Conservation (phyloP, 1,140 invertebrate genomes). For the Hydropsyche tenuis region DNA sequence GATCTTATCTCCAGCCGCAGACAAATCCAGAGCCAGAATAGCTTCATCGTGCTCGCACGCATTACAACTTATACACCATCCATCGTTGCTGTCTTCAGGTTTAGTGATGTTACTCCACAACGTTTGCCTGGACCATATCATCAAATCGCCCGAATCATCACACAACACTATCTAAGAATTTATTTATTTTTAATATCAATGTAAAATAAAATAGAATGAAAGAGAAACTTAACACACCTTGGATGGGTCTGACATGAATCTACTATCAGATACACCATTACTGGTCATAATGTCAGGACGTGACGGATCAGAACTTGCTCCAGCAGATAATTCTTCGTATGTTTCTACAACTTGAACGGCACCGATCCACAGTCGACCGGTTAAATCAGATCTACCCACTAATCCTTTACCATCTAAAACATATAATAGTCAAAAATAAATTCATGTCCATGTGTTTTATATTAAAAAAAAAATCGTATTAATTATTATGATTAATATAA, state of each 20-base stretch:
- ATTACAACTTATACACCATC: slow-evolving; percentile 54
- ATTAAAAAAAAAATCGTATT: slow-evolving; percentile 6
- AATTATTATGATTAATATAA: no score
- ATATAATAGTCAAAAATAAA: no score
- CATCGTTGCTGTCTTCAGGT: slow-evolving; percentile 19
- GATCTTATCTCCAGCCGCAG: slow-evolving; percentile 52
- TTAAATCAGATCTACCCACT: slow-evolving; percentile 58
- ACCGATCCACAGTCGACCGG: slow-evolving; percentile 59
- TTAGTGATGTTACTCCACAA: slow-evolving; percentile 53
- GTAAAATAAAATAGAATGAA: slow-evolving; percentile 6
- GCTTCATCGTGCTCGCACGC: slow-evolving; percentile 58
- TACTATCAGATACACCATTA: slow-evolving; percentile 57
- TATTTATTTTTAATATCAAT: not conserved
- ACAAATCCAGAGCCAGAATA: slow-evolving; percentile 54
- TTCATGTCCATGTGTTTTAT: no score
- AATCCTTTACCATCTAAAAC: slow-evolving; percentile 57
- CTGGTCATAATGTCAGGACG: slow-evolving; percentile 52
- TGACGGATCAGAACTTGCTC: slow-evolving; percentile 45
- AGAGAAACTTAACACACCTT: slow-evolving; percentile 51
- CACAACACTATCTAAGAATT: slow-evolving; percentile 55
- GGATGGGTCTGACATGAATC: slow-evolving; percentile 55
- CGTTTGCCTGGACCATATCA: slow-evolving; percentile 53
- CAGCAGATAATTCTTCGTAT: slow-evolving; percentile 46
- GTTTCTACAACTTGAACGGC: slow-evolving; percentile 53
- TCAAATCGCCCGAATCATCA: slow-evolving; percentile 58